These are phyloP conservation scores for Daptonema setosum DNA, from an alignment of 2,888 invertebrate species.

Conservation along the genomic window DNA sequence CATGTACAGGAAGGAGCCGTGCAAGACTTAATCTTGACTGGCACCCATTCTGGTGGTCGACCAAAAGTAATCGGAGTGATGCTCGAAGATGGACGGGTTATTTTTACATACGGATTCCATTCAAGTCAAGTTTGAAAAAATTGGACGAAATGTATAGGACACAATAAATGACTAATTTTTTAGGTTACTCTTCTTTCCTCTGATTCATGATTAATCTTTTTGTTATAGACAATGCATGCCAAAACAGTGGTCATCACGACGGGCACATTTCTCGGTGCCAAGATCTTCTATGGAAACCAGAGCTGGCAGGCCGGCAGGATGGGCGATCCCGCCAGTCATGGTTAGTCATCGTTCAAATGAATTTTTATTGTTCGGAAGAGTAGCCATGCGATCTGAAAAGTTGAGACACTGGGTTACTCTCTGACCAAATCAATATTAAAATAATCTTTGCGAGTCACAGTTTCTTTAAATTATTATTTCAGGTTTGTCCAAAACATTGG, in stretches of 20 bases:
- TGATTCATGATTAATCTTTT: constrained; percentile 22
- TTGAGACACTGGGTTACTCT: too few relatives aligned
- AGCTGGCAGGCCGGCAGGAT: constrained; percentile 46
- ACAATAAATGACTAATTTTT: too few relatives aligned
- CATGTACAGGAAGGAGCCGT: constrained; percentile 49
- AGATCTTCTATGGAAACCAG: constrained; percentile 58
- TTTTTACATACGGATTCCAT: neutral
- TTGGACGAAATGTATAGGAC: neutral
- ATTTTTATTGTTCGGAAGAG: neutral
- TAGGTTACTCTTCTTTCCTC: neutral
- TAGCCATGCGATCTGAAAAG: too few relatives aligned
- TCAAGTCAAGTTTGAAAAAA: constrained; percentile 1
- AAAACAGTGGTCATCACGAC: constrained; percentile 57
- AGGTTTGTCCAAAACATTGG: constrained; percentile 39
- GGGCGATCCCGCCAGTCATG: constrained; percentile 14
- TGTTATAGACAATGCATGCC: constrained; percentile 24
- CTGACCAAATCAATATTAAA: too few relatives aligned
- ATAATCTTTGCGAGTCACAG: constrained; percentile 34
- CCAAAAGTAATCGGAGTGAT: constrained; percentile 14
- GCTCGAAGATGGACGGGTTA: constrained; percentile 30
- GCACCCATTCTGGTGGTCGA: constrained; percentile 14
- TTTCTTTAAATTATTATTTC: neutral
- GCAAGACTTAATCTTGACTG: constrained; percentile 48
- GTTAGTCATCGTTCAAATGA: neutral
- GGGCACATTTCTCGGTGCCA: constrained; percentile 63